Evolutionary conservation across 2,113 vertebrate species (phyloP).

Genomic region (Bambusicola thoracicus): DNA sequence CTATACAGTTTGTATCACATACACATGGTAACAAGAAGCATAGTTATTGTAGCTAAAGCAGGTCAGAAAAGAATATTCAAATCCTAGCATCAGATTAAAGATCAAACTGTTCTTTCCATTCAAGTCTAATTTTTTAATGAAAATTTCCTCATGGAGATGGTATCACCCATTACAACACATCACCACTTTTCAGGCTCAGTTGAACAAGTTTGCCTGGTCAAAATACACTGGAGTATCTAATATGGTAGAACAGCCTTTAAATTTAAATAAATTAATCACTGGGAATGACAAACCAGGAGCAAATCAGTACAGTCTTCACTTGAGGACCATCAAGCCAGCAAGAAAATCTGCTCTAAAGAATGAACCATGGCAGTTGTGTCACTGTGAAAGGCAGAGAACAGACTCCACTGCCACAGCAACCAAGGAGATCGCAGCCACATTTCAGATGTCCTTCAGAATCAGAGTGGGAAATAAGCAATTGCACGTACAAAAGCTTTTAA

Average conservation of each 20-base stretch:
- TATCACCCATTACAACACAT: neutral
- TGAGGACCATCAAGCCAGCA: neutral
- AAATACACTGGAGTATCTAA: neutral
- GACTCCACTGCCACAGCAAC: neutral
- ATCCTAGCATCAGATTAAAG: neutral
- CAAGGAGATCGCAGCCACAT: neutral
- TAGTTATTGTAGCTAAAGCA: neutral
- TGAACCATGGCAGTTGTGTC: neutral
- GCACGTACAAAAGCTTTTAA: neutral
- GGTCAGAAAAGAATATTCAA: neutral
- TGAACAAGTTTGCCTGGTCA: neutral
- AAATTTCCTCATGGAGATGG: neutral
- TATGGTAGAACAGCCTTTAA: neutral
- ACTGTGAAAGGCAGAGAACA: neutral
- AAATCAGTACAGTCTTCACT: neutral
- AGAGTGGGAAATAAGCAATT: neutral
- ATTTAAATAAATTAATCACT: neutral
- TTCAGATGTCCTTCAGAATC: neutral
- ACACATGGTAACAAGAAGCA: accelerated
- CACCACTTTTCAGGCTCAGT: neutral
- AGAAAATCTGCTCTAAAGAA: neutral
- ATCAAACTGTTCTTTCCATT: neutral
- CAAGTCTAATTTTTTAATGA: neutral
- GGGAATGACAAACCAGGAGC: neutral
- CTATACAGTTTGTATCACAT: neutral